Evolutionary conservation across 1,140 invertebrate genomes (phyloP).

Genomic region (Panagrolaimus sp.): DNA sequence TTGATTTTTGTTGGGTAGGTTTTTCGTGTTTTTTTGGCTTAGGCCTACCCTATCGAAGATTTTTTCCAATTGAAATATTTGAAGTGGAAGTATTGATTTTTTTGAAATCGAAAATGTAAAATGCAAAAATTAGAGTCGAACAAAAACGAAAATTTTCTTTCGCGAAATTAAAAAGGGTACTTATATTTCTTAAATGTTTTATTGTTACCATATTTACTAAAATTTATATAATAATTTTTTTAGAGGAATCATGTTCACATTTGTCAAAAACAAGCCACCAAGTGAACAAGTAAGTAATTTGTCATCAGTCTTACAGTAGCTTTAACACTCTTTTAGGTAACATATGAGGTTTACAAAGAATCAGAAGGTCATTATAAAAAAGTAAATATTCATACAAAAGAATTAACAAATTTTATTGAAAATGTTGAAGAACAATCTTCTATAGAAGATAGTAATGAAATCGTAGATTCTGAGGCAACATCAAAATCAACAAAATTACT

Average conservation of each 20-base stretch:
- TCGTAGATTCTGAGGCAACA: neutral
- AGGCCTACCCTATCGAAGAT: no score
- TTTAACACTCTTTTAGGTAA: no score
- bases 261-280: neutral
- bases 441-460: no score
- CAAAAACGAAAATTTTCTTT: no score
- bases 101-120: neutral
- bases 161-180: no score
- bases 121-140: no score
- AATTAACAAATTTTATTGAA: neutral
- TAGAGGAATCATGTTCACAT: slow-evolving; percentile 5
- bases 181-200: no score
- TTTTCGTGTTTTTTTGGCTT: no score
- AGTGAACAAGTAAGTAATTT: no score
- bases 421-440: neutral
- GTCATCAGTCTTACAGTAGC: neutral
- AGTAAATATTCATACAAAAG: neutral
- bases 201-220: neutral
- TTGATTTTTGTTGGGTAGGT: slow-evolving; percentile 28
- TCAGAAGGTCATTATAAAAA: neutral
- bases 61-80: no score
- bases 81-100: neutral
- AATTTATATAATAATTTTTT: neutral
- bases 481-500: neutral
- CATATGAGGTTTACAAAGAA: no score